These are phyloP conservation scores for Calliopum simillimum DNA, from an alignment of 2,888 invertebrate genomes.

Conservation along the genomic window DNA sequence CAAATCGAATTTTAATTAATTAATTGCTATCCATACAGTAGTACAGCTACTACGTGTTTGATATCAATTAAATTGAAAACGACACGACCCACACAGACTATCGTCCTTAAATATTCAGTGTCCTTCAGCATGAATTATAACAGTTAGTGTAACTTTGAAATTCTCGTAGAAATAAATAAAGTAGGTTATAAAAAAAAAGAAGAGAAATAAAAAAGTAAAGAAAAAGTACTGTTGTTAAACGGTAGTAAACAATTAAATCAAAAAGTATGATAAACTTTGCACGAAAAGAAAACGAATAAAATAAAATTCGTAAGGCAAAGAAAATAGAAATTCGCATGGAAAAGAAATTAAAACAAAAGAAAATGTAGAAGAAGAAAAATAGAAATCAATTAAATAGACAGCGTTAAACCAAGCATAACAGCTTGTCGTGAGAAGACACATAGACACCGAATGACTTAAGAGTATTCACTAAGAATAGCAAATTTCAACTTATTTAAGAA, in stretches of 20 bases:
- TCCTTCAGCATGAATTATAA: neutral
- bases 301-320: neutral
- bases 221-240: constrained; percentile 17
- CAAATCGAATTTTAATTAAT: constrained; percentile 9
- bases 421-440: too few relatives aligned
- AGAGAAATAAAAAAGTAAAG: neutral
- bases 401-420: too few relatives aligned
- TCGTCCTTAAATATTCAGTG: neutral
- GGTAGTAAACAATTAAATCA: constrained; percentile 2
- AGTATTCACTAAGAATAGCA: too few relatives aligned
- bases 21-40: constrained; percentile 8
- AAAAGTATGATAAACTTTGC: neutral
- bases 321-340: neutral
- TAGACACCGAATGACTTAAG: too few relatives aligned
- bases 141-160: neutral
- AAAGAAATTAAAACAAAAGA: too few relatives aligned
- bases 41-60: constrained; percentile 26
- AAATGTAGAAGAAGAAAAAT: neutral
- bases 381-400: neutral
- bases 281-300: neutral
- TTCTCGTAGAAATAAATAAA: constrained; percentile 4
- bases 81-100: neutral
- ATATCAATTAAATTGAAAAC: constrained; percentile 14
- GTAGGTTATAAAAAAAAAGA: constrained; percentile 5
- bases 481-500: too few relatives aligned